phyloP scores from a whole-genome alignment of 2,888 invertebrate species.

The Axea sp. region DNA sequence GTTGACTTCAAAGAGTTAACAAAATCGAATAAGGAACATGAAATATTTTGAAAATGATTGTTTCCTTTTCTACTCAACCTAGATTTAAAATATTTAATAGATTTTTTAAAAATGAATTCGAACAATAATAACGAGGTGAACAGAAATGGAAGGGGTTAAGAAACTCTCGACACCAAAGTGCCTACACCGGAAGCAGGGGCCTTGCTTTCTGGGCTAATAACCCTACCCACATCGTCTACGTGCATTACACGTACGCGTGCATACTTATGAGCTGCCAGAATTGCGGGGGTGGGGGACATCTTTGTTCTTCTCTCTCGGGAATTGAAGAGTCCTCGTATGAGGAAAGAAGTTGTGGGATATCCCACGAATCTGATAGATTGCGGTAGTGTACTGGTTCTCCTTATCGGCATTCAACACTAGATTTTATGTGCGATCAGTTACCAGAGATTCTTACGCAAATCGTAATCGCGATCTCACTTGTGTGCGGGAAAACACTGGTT shows the following conservation, averaged over 20 bases:
- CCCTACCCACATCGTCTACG: conserved; percentile 77
- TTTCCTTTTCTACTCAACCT: too few species aligned
- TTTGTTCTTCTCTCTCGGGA: conserved; percentile 29
- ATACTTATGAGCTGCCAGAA: conserved; percentile 39
- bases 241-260: conserved; percentile 60
- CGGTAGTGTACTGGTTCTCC: conserved; percentile 55
- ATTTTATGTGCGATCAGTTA: conserved; percentile 75
- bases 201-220: conserved; percentile 80
- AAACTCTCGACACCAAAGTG: conserved; percentile 78
- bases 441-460: conserved; percentile 71
- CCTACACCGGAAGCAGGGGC: conserved; percentile 79
- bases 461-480: conserved; percentile 65
- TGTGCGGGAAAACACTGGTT: conserved; percentile 53
- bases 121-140: conserved; percentile 68
- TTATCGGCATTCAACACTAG: conserved; percentile 74
- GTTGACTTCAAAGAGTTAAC: too few species aligned
- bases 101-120: conserved; percentile 45
- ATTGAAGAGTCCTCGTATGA: conserved; percentile 21
- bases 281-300: conserved; percentile 29
- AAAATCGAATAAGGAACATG: too few species aligned
- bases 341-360: conserved; percentile 28
- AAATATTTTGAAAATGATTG: too few species aligned
- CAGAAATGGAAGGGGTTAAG: conserved; percentile 78
- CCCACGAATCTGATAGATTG: conserved; percentile 11
- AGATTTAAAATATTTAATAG: too few species aligned